Evolutionary conservation across 2,888 invertebrate genomes (phyloP).

Genomic region (Ornithoptera priamus): DNA sequence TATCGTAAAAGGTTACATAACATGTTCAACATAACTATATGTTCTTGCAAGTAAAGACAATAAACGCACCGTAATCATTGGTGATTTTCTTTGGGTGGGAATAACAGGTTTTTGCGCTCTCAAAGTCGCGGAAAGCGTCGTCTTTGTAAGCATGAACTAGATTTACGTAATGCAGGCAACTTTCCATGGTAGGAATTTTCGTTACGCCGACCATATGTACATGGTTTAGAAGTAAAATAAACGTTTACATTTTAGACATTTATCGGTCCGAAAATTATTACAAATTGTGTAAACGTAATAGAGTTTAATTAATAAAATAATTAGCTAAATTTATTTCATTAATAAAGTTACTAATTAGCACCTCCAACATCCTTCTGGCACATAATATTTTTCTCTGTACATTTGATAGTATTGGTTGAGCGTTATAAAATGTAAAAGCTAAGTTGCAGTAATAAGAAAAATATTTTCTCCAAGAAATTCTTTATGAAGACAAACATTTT

Average conservation of each 20-base stretch:
- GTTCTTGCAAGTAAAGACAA: slow-evolving; percentile 59
- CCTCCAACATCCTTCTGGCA: too few relatives aligned
- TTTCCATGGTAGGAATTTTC: slow-evolving; percentile 54
- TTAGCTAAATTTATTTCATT: too few relatives aligned
- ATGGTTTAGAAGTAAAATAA: not conserved
- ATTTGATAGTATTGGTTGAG: too few relatives aligned
- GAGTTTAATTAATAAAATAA: too few relatives aligned
- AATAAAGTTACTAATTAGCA: too few relatives aligned
- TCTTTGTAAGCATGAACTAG: slow-evolving; percentile 52
- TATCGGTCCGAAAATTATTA: not conserved
- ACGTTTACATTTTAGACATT: not conserved
- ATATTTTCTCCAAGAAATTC: too few relatives aligned
- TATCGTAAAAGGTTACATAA: slow-evolving; percentile 40
- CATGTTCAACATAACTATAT: slow-evolving; percentile 52
- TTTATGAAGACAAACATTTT: too few relatives aligned
- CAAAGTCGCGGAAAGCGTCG: slow-evolving; percentile 38
- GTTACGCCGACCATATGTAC: not conserved
- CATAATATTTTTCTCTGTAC: too few relatives aligned
- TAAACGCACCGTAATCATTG: slow-evolving; percentile 60
- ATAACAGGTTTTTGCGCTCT: slow-evolving; percentile 58
- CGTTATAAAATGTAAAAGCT: too few relatives aligned
- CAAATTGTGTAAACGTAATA: not conserved
- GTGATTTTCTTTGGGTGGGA: slow-evolving; percentile 63
- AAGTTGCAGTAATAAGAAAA: too few relatives aligned
- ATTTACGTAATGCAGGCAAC: slow-evolving; percentile 65